These are phyloP conservation scores for Cotesia typhae DNA, from an alignment of 1,140 invertebrate genomes.

Conservation along the genomic window DNA sequence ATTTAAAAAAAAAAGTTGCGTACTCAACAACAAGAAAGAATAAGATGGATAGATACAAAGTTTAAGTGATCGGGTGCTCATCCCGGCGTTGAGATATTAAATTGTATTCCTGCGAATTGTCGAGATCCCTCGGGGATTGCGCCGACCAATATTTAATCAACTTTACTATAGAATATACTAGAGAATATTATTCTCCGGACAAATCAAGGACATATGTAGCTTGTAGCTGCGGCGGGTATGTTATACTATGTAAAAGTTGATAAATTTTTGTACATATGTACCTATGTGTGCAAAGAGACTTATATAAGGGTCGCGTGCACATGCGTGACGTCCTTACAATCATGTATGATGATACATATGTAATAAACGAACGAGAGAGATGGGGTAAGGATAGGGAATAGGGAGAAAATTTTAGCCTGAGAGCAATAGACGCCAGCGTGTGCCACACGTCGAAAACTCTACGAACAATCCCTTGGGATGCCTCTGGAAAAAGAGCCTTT, in stretches of 20 bases:
- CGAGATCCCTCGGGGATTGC: constrained; percentile 43
- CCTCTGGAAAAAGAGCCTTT: constrained; percentile 38
- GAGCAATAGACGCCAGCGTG: constrained; percentile 42
- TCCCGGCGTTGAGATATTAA: constrained; percentile 50
- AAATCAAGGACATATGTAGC: constrained; percentile 65
- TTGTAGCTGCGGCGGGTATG: constrained; percentile 47
- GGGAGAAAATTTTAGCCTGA: constrained; percentile 9
- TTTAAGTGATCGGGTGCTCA: constrained; percentile 40
- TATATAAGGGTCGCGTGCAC: constrained; percentile 12
- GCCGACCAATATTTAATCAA: constrained; percentile 64
- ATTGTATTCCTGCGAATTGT: constrained; percentile 52
- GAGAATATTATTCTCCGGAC: constrained; percentile 61
- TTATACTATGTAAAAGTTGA: too few species aligned
- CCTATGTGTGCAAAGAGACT: constrained; percentile 36
- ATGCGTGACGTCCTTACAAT: constrained; percentile 17
- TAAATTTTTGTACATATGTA: constrained; percentile 27
- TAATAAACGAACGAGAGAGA: background rate
- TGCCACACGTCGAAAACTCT: constrained; percentile 49
- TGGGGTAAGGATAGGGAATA: background rate
- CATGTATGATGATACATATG: constrained; percentile 14
- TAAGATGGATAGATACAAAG: background rate
- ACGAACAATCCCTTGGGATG: constrained; percentile 47
- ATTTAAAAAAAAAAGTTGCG: constrained; percentile 1
- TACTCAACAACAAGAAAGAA: constrained; percentile 29
- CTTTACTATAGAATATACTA: constrained; percentile 59